A percentile compares a stretch with the other conserved stretches of the same genome.
Evolutionary conservation across 2,113 vertebrate species (phyloP).

Genomic region (Zosterops japonicus): DNA sequence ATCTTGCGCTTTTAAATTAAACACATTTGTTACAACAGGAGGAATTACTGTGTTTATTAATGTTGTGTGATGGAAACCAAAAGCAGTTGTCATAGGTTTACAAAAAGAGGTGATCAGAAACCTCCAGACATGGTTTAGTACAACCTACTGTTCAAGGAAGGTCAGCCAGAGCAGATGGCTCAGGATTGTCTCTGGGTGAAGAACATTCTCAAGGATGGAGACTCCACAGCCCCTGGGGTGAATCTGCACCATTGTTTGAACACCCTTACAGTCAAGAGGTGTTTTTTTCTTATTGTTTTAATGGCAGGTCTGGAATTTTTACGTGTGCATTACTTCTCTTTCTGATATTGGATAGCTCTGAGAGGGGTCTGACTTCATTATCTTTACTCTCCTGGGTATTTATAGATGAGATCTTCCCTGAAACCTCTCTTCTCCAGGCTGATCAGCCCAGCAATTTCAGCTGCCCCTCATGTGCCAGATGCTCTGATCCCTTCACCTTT

Average conservation of each 20-base stretch:
- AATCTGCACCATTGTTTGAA: background rate
- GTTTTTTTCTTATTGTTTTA: background rate
- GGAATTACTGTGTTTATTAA: background rate
- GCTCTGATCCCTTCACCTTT: background rate
- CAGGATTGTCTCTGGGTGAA: background rate
- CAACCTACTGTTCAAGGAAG: background rate
- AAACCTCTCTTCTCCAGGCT: background rate
- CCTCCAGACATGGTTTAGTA: background rate
- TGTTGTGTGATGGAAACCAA: background rate
- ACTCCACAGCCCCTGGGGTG: background rate
- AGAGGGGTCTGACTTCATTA: background rate
- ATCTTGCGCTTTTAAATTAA: background rate
- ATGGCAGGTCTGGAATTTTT: background rate
- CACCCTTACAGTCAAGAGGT: background rate
- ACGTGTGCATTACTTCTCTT: background rate
- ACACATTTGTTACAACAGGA: background rate
- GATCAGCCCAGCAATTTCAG: background rate
- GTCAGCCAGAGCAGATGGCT: background rate
- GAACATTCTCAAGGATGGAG: background rate
- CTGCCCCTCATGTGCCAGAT: background rate
- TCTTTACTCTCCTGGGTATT: background rate
- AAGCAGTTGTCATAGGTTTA: background rate
- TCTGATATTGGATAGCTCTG: background rate
- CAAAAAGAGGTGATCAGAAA: background rate
- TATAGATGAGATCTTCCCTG: background rate